These are phyloP conservation scores for Chloroclystis v-ata DNA, from an alignment of 2,888 invertebrate species.

Conservation along the genomic window DNA sequence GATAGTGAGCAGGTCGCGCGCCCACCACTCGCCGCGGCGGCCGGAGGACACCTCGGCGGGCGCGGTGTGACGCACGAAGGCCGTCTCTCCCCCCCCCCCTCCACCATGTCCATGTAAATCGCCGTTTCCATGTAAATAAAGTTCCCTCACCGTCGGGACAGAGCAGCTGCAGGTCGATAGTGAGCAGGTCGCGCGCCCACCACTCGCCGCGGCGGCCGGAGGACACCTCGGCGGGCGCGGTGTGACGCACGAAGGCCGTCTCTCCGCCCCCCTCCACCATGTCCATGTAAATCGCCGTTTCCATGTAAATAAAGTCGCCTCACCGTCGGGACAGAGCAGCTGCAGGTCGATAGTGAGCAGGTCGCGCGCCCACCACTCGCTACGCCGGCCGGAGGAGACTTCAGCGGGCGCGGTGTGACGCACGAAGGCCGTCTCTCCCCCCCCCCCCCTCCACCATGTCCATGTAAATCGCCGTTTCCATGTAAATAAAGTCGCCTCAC, in stretches of 20 bases:
- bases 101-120: too few relatives aligned
- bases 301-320: background rate
- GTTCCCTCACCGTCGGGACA: background rate
- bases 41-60: conserved; percentile 95
- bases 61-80: conserved; percentile 96
- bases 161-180: conserved; percentile 92
- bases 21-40: conserved; percentile 94
- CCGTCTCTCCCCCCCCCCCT: too few relatives aligned
- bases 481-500: background rate
- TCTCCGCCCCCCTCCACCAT: too few relatives aligned
- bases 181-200: conserved; percentile 95
- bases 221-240: conserved; percentile 93
- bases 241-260: conserved; percentile 96
- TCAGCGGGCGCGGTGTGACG: conserved; percentile 95
- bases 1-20: conserved; percentile 92
- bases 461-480: too few relatives aligned
- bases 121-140: too few relatives aligned
- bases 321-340: conserved; percentile 55
- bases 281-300: too few relatives aligned
- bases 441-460: too few relatives aligned
- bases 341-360: conserved; percentile 95
- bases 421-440: conserved; percentile 95
- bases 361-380: conserved; percentile 96
- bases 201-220: conserved; percentile 93
- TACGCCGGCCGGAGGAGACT: conserved; percentile 92